Evolutionary conservation across 2,888 invertebrate species (phyloP).

Genomic region (Malthinus flaveolus): DNA sequence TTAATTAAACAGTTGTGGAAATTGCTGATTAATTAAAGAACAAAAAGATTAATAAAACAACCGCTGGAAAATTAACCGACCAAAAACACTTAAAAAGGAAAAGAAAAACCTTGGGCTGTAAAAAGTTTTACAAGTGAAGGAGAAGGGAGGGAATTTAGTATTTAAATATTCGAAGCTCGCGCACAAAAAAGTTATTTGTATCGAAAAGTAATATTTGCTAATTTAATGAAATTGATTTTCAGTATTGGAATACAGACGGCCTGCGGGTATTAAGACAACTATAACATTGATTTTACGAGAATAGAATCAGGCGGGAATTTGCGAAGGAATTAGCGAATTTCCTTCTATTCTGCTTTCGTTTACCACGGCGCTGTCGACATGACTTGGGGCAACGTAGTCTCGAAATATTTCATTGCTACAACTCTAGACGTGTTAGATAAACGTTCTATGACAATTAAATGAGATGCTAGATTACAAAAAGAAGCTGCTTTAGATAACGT

Average conservation of each 20-base stretch:
- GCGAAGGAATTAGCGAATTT: slow-evolving; percentile 31
- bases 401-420: slow-evolving; percentile 14
- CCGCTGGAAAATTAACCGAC: no score
- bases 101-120: no score
- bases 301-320: slow-evolving; percentile 29
- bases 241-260: slow-evolving; percentile 29
- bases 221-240: slow-evolving; percentile 24
- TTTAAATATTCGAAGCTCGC: no score
- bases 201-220: slow-evolving; percentile 22
- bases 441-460: slow-evolving; percentile 14
- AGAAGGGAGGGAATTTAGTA: no score
- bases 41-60: no score
- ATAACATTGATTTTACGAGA: slow-evolving; percentile 35
- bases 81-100: no score
- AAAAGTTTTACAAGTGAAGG: no score
- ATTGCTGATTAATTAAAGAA: no score
- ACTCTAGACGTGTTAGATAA: slow-evolving; percentile 12
- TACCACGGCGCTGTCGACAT: slow-evolving; percentile 15
- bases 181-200: no score
- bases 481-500: no score
- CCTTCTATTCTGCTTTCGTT: slow-evolving; percentile 17
- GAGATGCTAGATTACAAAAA: not conserved
- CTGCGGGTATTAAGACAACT: slow-evolving; percentile 35
- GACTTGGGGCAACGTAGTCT: slow-evolving; percentile 16
- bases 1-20: no score